Evolutionary conservation across 2,888 invertebrate genomes (phyloP), one percentile per base, ranked within the genome.

Genomic region (Nysson spinosus): DNA sequence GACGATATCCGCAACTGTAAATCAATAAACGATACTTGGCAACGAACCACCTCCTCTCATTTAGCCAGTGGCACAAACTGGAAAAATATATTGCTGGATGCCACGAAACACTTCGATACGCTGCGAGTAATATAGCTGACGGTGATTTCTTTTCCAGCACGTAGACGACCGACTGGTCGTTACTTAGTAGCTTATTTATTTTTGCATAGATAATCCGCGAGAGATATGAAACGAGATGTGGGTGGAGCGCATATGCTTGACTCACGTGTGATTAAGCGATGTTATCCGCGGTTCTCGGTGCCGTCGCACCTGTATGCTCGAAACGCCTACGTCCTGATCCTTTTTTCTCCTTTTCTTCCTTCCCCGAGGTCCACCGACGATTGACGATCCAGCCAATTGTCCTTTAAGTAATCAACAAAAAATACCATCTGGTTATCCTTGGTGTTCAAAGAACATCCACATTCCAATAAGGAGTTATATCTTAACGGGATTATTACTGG

Each of bases 261-360:
- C 80, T 84, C 81, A 82, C 81, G 81, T 80, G 83, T 85, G 84
- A 85, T 85, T 83, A 84, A 83, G 81, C 82, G 84, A 84, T 84
- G 83, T 77, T 84, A 84, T 83, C 83, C 81, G 72, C 69, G 76
- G 65, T 58, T 73, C 71, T 70, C 66, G 71, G 71, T 75, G 77
- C 72, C 69, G 73, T 74, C 77, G 80, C 82, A 82, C 80, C 81
- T 83, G 83, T 83, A 78, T 75, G 64, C 78, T 70, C 72, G 69
- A 72, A 75, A 79, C 81, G 76, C 81, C 79, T 76, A 77, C 79
- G 69, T 73, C 64, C 57, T 79, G 67, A 65, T 74, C 70, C 74
- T 69, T 74, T 17, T 5, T 6, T 22, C 39, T 39, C 28, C 35
- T 3, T 50, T 44, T 58, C 35, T 58, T 56, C 58, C 68, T 63